Percentiles rank a stretch among this genome's conserved stretches.
phyloP scores from a whole-genome alignment of 2,888 invertebrate genomes.

The Nymphalis c-album region DNA sequence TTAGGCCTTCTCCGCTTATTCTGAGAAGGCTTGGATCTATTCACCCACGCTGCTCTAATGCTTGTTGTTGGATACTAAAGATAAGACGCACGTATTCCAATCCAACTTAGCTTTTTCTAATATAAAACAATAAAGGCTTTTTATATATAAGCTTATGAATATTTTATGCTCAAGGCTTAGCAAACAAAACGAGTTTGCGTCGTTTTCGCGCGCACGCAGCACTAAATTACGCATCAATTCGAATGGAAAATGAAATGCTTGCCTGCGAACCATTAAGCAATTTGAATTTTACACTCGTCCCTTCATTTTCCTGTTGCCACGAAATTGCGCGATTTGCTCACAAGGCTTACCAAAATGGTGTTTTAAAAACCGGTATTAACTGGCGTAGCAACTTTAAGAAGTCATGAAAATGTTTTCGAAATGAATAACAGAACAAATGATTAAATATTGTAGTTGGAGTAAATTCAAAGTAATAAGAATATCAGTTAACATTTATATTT shows the following conservation, averaged over 20 bases:
- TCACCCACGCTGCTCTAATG: no score
- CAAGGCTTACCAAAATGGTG: constrained; percentile 31
- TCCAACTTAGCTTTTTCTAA: no score
- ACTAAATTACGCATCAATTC: constrained; percentile 77
- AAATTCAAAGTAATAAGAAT: no score
- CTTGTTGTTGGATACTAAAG: no score
- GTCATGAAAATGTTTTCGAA: not conserved
- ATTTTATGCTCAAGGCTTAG: constrained; percentile 41
- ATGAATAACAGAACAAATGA: no score
- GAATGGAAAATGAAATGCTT: constrained; percentile 81
- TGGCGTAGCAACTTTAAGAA: constrained; percentile 1
- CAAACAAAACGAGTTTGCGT: constrained; percentile 64
- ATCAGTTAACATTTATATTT: no score
- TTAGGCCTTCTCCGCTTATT: no score
- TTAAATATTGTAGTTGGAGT: no score
- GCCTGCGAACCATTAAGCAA: constrained; percentile 78
- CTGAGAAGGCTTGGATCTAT: no score
- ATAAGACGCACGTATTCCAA: no score
- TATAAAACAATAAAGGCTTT: no score
- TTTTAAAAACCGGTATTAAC: constrained; percentile 35
- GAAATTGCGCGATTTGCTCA: constrained; percentile 65
- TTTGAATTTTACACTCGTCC: constrained; percentile 81
- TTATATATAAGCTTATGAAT: constrained; percentile 35
- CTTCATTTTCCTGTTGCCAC: constrained; percentile 77
- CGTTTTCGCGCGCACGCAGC: constrained; percentile 67